Conservation (phyloP, 2,797 vertebrate genomes). For the Dipus sagitta region DNA sequence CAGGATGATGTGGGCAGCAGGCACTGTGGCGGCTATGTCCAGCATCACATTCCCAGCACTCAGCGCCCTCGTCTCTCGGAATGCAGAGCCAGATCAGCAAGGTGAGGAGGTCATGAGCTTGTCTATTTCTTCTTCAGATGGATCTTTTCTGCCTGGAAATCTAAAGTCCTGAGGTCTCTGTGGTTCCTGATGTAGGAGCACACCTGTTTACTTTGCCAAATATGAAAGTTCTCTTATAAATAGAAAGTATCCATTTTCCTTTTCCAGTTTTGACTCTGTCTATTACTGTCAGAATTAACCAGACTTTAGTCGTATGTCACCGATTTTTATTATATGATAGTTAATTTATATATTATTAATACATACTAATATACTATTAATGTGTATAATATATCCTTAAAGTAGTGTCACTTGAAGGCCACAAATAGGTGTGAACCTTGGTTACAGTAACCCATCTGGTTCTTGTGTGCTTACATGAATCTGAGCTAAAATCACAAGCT, state of each 20-base stretch:
- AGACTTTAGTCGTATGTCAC: neutral
- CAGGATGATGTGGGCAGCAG: constrained; percentile 92
- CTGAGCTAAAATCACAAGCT: neutral
- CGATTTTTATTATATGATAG: constrained; percentile 25
- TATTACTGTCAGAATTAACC: constrained; percentile 25
- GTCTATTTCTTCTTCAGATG: neutral
- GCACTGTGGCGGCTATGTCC: constrained; percentile 89
- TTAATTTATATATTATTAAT: too few relatives aligned
- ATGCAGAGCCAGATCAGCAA: constrained; percentile 90
- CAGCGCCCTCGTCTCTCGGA: constrained; percentile 89
- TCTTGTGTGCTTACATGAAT: too few relatives aligned
- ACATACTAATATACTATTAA: too few relatives aligned
- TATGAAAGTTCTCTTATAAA: neutral
- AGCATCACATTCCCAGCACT: constrained; percentile 91
- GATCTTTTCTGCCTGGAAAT: neutral
- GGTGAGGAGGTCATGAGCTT: constrained; percentile 82
- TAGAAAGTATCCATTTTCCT: neutral
- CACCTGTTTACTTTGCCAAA: neutral
- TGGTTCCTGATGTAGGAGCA: neutral
- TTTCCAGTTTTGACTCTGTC: constrained; percentile 36
- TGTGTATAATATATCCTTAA: neutral
- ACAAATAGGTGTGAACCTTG: neutral
- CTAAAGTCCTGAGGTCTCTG: neutral
- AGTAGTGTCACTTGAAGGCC: neutral
- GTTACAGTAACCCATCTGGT: neutral